A percentile compares a stretch with the other conserved stretches of the same genome.
phyloP scores from a whole-genome alignment of 2,797 vertebrate species.

The Apogon hyalosoma region DNA sequence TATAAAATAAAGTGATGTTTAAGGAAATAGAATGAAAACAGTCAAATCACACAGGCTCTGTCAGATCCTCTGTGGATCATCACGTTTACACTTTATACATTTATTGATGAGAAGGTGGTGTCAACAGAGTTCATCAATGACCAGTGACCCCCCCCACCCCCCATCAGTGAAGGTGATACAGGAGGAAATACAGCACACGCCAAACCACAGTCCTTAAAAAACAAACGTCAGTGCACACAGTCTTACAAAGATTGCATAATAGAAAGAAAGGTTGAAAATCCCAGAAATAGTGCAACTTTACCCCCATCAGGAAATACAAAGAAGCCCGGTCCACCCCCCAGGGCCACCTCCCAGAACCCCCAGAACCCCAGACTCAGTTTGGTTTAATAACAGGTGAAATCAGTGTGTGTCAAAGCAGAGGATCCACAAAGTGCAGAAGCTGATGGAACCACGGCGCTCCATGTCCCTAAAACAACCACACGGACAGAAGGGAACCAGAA shows the following conservation, averaged over 20 bases:
- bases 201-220: slow-evolving; percentile 62
- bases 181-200: slow-evolving; percentile 61
- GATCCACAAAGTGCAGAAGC: slow-evolving; percentile 37
- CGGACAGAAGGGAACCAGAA: too few relatives aligned
- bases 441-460: slow-evolving; percentile 59
- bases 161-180: slow-evolving; percentile 7
- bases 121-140: slow-evolving; percentile 31
- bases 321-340: slow-evolving; percentile 3
- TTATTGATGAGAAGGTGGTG: slow-evolving; percentile 64
- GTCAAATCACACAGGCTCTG: too few relatives aligned
- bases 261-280: slow-evolving; percentile 66
- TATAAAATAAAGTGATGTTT: too few relatives aligned
- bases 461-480: slow-evolving; percentile 58
- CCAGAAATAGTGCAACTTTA: slow-evolving; percentile 73
- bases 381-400: slow-evolving; percentile 9
- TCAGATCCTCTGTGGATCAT: too few relatives aligned
- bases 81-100: slow-evolving; percentile 32
- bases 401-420: slow-evolving; percentile 18
- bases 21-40: too few relatives aligned
- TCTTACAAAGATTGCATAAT: slow-evolving; percentile 80
- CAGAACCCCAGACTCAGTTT: slow-evolving; percentile 6
- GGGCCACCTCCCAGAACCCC: neutral
- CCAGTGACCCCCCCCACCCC: slow-evolving; percentile 41
- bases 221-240: slow-evolving; percentile 69
- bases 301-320: slow-evolving; percentile 60